Conservation (phyloP, 1,140 invertebrate species). For the Planococcus citri region DNA sequence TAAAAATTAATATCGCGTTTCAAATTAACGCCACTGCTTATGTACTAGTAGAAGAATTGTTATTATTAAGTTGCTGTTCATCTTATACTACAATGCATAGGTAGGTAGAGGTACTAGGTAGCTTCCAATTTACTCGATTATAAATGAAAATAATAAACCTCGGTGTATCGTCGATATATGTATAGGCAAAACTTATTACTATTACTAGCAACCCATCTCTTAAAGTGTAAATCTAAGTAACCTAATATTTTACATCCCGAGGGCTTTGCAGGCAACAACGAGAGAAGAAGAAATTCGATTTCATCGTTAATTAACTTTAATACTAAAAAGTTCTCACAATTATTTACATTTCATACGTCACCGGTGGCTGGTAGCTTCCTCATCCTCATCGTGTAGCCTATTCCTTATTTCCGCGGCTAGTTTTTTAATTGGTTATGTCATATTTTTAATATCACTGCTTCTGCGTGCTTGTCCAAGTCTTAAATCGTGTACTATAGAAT, state of each 20-base stretch:
- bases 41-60: too few relatives aligned
- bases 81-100: too few relatives aligned
- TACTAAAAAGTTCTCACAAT: background rate
- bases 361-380: too few relatives aligned
- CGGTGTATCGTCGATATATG: too few relatives aligned
- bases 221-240: background rate
- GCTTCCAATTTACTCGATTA: background rate
- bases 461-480: background rate
- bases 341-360: conserved; percentile 7
- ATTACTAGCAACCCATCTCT: background rate
- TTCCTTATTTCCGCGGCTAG: background rate
- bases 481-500: background rate
- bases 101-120: background rate
- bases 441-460: background rate
- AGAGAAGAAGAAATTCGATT: background rate
- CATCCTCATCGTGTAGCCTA: too few relatives aligned
- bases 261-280: too few relatives aligned
- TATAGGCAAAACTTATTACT: too few relatives aligned
- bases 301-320: background rate
- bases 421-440: conserved; percentile 8
- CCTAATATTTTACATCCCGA: background rate
- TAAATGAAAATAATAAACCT: too few relatives aligned
- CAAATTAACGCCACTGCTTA: background rate
- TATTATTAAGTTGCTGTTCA: too few relatives aligned
- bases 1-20: background rate